Conservation (phyloP, 2,113 vertebrate species). For the Sclerurus mexicanus region DNA sequence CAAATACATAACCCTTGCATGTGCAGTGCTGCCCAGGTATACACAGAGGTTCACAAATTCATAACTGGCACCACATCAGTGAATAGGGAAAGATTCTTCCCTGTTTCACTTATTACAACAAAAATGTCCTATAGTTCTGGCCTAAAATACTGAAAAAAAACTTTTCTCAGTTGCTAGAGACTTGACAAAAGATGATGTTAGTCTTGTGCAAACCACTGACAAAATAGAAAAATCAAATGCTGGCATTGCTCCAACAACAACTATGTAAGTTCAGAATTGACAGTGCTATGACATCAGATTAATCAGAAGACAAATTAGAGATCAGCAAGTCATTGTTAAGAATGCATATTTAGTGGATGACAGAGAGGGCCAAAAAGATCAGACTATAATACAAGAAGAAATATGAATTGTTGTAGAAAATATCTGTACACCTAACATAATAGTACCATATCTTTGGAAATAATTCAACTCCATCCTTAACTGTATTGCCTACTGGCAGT, state of each 20-base stretch:
- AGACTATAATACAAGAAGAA: not conserved
- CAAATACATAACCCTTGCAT: not conserved
- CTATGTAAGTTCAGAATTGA: not conserved
- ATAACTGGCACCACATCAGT: not conserved
- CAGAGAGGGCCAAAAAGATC: not conserved
- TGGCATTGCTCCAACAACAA: not conserved
- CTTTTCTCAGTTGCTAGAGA: not conserved
- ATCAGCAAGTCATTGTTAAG: not conserved
- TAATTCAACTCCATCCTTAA: not conserved
- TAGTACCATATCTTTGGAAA: not conserved
- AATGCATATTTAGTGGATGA: not conserved
- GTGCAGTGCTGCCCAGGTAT: not conserved
- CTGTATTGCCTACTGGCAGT: not conserved
- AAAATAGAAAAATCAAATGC: not conserved
- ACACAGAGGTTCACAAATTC: not conserved
- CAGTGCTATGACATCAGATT: not conserved
- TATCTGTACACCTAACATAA: not conserved
- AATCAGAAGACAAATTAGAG: not conserved
- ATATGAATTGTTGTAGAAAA: not conserved
- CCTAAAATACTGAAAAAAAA: not conserved
- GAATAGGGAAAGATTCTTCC: not conserved
- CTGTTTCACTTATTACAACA: not conserved
- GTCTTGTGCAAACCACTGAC: not conserved
- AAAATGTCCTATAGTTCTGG: not conserved
- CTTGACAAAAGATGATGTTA: not conserved